Percentiles rank a stretch among this genome's conserved stretches.
Conservation (phyloP, 2,888 invertebrate genomes). For the Crepidodera aurea region DNA sequence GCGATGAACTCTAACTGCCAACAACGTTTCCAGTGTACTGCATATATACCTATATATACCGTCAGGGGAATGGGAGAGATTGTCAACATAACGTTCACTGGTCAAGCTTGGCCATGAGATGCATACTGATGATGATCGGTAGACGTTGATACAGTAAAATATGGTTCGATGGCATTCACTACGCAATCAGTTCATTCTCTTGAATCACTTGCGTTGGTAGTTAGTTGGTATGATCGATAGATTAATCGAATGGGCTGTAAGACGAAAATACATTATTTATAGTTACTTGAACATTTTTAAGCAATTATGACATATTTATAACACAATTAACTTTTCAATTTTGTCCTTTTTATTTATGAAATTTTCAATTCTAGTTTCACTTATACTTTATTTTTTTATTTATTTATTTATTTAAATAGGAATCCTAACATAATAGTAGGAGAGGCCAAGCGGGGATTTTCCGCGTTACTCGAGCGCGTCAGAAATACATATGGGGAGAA, state of each 20-base stretch:
- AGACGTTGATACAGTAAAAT: slow-evolving; percentile 25
- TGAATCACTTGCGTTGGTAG: background rate
- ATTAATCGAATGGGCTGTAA: background rate
- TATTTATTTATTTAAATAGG: too few relatives aligned
- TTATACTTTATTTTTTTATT: too few relatives aligned
- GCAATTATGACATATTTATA: background rate
- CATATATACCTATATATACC: background rate
- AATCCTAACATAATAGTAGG: too few relatives aligned
- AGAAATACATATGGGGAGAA: too few relatives aligned
- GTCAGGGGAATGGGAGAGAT: background rate
- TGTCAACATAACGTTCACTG: slow-evolving; percentile 28
- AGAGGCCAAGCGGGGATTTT: too few relatives aligned
- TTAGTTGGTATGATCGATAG: slow-evolving; percentile 2
- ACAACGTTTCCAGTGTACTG: slow-evolving; percentile 13
- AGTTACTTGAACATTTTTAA: background rate
- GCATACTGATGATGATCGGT: slow-evolving; percentile 30
- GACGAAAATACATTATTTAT: too few relatives aligned
- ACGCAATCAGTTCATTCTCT: slow-evolving; percentile 8
- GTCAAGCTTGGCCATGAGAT: slow-evolving; percentile 23
- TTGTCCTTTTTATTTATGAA: too few relatives aligned
- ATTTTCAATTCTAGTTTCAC: too few relatives aligned
- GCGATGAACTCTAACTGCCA: slow-evolving; percentile 12
- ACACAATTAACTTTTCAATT: too few relatives aligned
- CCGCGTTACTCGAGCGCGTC: too few relatives aligned
- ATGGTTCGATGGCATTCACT: slow-evolving; percentile 1